Evolutionary conservation across 1,140 invertebrate species (phyloP), one percentile per base, ranked within the genome.

Genomic region (Drosophila novamexicana): DNA sequence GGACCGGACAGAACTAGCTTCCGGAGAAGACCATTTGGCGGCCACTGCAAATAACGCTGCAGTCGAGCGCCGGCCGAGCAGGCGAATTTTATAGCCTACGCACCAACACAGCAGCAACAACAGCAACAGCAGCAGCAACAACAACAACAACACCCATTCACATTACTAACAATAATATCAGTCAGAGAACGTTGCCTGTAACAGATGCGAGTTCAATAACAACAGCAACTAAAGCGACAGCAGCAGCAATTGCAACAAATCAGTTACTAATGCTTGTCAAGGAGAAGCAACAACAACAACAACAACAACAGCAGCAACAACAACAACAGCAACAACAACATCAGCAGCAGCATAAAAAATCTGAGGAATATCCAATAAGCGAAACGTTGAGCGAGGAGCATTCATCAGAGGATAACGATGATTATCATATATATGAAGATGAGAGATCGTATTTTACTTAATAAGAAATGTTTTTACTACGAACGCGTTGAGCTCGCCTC

Each of bases 1-100:
- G 95, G 95, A 93, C 93, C 70, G 93, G 93, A 79, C 93, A 94
- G 81, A 94, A 94, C 86, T 94, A 94, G 93, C 80, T 89, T 89
- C 67, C 80, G 86, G 81, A 90, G 78, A 81, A 79, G 63, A 72
- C 81, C 57, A 81, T 81, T 72, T 90, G 79, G 85, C 84, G 78
- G 77, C 84, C 83, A 22, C 66, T 88, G 83, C 83, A 88, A 58
- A 65, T 88, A 44, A 54, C 67, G 16, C 32, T 79, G 57, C 76
- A 79, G 63, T 44, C 56, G 12, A 45, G 42, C 63, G 75, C 65
- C 44, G 49, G 71, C 49, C 69, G 67, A 69, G 40, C 64, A 29
- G 75, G 71, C 78, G 82, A 85, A 50, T 81, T 79, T 65, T 86
- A 81, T 67, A 85, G 75, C 82, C 61, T 86, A 53, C 72, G 58